A percentile compares a stretch with the other conserved stretches of the same genome.
Evolutionary conservation across 2,888 invertebrate species (phyloP).

Genomic region (Carcina quercana): DNA sequence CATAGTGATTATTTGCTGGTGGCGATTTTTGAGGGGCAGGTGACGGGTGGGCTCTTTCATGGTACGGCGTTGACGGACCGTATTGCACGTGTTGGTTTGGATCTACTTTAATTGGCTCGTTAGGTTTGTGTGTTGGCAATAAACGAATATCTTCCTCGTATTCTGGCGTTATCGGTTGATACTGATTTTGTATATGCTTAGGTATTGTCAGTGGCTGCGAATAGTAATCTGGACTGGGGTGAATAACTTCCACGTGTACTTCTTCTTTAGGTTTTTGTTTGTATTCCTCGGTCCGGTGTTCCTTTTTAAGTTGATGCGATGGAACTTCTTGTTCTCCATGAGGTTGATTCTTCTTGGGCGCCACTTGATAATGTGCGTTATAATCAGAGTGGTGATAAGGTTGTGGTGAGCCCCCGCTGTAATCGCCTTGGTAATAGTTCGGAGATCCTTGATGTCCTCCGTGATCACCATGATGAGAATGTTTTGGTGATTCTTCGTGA

Average conservation of each 20-base stretch:
- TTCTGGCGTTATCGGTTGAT: conserved; percentile 36
- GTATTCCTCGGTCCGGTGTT: conserved; percentile 21
- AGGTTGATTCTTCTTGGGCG: conserved; percentile 2
- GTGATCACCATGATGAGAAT: conserved; percentile 2
- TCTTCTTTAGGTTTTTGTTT: conserved; percentile 15
- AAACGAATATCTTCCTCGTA: conserved; percentile 47
- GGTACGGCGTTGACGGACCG: conserved; percentile 15
- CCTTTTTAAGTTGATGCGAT: conserved; percentile 18
- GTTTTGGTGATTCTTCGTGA: conserved; percentile 4
- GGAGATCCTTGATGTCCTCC: too few species aligned
- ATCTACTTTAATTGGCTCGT: conserved; percentile 36
- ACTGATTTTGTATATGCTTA: conserved; percentile 23
- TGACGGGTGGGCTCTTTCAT: conserved; percentile 3
- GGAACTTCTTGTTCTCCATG: too few species aligned
- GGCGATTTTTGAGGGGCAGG: conserved; percentile 12
- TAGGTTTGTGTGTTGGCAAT: conserved; percentile 28
- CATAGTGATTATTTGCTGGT: conserved; percentile 13
- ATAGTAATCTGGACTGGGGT: conserved; percentile 17
- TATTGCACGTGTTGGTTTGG: conserved; percentile 39
- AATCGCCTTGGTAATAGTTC: too few species aligned
- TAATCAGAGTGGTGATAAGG: conserved; percentile 1
- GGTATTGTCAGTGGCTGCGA: conserved; percentile 20
- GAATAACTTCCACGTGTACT: conserved; percentile 8
- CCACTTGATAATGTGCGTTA: not conserved
- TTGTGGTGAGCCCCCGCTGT: not conserved